Evolutionary conservation across 2,888 invertebrate genomes (phyloP).

Genomic region (Hemithea aestivaria): DNA sequence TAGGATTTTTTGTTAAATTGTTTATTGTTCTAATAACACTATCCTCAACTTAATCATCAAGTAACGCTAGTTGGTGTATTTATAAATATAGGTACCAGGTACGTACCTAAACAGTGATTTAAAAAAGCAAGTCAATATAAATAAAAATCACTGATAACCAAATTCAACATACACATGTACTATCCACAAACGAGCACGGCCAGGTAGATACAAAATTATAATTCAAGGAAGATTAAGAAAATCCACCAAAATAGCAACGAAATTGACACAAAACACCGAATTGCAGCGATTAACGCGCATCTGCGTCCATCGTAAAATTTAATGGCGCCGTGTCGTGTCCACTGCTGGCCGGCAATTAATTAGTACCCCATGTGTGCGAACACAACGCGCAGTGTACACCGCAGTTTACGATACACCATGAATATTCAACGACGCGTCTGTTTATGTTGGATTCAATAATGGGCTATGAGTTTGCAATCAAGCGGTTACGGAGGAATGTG

Average conservation of each 20-base stretch:
- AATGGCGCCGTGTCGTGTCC: constrained; percentile 57
- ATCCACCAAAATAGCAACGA: constrained; percentile 3
- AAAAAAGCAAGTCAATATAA: too few relatives aligned
- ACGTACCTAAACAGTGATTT: too few relatives aligned
- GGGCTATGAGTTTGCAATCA: constrained; percentile 12
- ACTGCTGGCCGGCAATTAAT: constrained; percentile 66
- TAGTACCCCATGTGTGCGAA: constrained; percentile 65
- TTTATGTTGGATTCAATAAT: constrained; percentile 53
- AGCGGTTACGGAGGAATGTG: not conserved
- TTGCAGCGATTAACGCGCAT: constrained; percentile 57
- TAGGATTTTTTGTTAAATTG: too few relatives aligned
- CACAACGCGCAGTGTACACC: constrained; percentile 63
- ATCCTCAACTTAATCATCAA: too few relatives aligned
- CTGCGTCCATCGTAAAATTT: constrained; percentile 67
- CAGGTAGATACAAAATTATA: too few relatives aligned
- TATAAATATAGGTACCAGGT: too few relatives aligned
- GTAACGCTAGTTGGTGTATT: too few relatives aligned
- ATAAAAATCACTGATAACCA: too few relatives aligned
- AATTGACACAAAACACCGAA: constrained; percentile 23
- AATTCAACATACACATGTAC: too few relatives aligned
- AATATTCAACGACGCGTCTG: constrained; percentile 58
- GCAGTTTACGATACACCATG: constrained; percentile 61
- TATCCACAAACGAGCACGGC: too few relatives aligned
- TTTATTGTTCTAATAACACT: too few relatives aligned
- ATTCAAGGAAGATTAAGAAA: too few relatives aligned